Evolutionary conservation across 2,797 vertebrate species (phyloP).

Genomic region (Phrynocephalus forsythii): DNA sequence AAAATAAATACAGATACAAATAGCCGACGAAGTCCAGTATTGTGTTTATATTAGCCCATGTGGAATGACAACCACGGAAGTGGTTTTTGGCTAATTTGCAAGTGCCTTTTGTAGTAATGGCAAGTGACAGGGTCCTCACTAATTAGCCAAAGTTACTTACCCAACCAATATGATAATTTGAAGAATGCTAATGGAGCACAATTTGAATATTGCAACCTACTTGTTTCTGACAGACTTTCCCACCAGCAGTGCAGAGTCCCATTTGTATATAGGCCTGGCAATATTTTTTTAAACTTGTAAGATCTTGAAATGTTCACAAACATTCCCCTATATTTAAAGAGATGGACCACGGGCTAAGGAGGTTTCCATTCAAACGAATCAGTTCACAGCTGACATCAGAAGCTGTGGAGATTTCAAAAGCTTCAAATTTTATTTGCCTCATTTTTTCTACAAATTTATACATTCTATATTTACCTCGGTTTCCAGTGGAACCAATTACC

Average conservation of each 20-base stretch:
- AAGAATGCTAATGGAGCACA: too few species aligned
- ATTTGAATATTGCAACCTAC: background rate
- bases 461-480: too few species aligned
- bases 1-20: background rate
- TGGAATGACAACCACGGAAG: too few species aligned
- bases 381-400: background rate
- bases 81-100: too few species aligned
- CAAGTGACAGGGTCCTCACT: too few species aligned
- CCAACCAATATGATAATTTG: too few species aligned
- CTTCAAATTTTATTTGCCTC: background rate
- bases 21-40: background rate
- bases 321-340: background rate
- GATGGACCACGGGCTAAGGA: background rate
- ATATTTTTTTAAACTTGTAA: background rate
- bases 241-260: background rate
- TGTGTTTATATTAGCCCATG: too few species aligned
- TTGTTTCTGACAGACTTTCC: background rate
- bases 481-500: too few species aligned
- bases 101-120: too few species aligned
- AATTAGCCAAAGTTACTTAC: too few species aligned
- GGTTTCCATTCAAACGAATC: background rate
- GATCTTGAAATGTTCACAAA: background rate
- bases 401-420: background rate
- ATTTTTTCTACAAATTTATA: too few species aligned
- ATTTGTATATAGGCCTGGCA: background rate